These are phyloP conservation scores for Pao palembangensis DNA, from an alignment of 2,113 vertebrate species.

Conservation along the genomic window DNA sequence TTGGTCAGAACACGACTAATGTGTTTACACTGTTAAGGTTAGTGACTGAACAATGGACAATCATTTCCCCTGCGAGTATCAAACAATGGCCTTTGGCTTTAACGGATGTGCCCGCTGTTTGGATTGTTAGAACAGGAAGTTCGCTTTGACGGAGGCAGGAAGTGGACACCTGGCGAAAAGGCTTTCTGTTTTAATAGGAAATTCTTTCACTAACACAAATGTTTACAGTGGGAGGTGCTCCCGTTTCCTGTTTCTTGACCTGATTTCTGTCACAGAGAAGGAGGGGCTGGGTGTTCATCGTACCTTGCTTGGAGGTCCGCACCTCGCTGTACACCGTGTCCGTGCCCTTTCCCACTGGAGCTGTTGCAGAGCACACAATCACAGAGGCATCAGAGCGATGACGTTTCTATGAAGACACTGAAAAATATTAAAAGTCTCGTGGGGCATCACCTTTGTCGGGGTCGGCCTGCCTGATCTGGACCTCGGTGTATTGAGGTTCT, in stretches of 20 bases:
- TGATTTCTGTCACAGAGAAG: slow-evolving; percentile 11
- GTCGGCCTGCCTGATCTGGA: slow-evolving; percentile 39
- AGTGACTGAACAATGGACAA: slow-evolving; percentile 48
- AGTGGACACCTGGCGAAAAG: slow-evolving; percentile 61
- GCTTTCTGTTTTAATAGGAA: slow-evolving; percentile 41
- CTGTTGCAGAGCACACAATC: slow-evolving; percentile 30
- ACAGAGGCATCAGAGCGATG: background rate
- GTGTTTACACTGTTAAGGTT: slow-evolving; percentile 25
- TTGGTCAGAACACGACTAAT: slow-evolving; percentile 14
- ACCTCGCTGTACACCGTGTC: slow-evolving; percentile 56
- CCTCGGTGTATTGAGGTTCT: slow-evolving; percentile 51
- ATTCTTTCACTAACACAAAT: slow-evolving; percentile 63
- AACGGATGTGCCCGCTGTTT: slow-evolving; percentile 47
- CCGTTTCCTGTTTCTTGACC: slow-evolving; percentile 48
- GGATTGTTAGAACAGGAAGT: slow-evolving; percentile 69
- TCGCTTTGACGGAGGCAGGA: slow-evolving; percentile 60
- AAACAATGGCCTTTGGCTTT: slow-evolving; percentile 59
- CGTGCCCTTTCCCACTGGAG: slow-evolving; percentile 34
- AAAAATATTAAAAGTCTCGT: background rate
- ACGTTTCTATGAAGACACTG: background rate
- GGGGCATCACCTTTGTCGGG: slow-evolving; percentile 47
- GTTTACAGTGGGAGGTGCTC: slow-evolving; percentile 39
- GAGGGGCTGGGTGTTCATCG: too few species aligned
- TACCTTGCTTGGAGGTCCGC: slow-evolving; percentile 60
- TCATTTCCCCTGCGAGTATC: slow-evolving; percentile 28